Conservation (phyloP, 1,140 invertebrate species). For the Eciton burchellii region DNA sequence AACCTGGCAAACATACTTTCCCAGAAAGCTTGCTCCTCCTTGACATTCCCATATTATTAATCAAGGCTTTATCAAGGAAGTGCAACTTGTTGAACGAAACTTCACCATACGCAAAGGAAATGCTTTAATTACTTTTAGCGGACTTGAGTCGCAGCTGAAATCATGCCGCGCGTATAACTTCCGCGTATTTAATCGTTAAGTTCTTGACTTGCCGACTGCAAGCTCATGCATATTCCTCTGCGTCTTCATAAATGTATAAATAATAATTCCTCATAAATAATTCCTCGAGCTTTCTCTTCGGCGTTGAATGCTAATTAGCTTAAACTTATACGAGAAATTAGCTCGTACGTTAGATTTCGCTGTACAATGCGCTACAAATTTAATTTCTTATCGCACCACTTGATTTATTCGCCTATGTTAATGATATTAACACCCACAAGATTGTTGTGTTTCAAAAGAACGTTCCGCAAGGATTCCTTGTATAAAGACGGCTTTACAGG, state of each 20-base stretch:
- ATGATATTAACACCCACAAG: too few species aligned
- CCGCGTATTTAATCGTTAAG: too few species aligned
- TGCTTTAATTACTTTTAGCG: constrained; percentile 1
- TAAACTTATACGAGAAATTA: background rate
- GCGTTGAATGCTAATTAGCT: background rate
- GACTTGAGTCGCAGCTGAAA: background rate
- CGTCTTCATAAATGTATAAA: too few species aligned
- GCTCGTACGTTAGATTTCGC: too few species aligned
- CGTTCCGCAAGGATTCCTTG: too few species aligned
- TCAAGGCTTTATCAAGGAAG: constrained; percentile 18
- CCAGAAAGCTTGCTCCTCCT: constrained; percentile 7
- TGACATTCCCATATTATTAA: constrained; percentile 39
- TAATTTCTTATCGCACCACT: background rate
- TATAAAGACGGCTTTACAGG: too few species aligned
- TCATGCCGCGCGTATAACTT: background rate
- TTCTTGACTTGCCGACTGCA: too few species aligned
- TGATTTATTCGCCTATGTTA: background rate
- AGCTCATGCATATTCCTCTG: too few species aligned
- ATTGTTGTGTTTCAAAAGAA: too few species aligned
- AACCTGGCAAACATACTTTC: background rate
- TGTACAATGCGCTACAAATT: background rate
- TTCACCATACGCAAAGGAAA: background rate
- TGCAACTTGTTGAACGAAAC: constrained; percentile 38
- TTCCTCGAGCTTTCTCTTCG: background rate
- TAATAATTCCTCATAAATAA: constrained; percentile 2